Evolutionary conservation across 2,888 invertebrate species (phyloP), one percentile per base, ranked within the genome.

Genomic region (Stomorhina lunata): DNA sequence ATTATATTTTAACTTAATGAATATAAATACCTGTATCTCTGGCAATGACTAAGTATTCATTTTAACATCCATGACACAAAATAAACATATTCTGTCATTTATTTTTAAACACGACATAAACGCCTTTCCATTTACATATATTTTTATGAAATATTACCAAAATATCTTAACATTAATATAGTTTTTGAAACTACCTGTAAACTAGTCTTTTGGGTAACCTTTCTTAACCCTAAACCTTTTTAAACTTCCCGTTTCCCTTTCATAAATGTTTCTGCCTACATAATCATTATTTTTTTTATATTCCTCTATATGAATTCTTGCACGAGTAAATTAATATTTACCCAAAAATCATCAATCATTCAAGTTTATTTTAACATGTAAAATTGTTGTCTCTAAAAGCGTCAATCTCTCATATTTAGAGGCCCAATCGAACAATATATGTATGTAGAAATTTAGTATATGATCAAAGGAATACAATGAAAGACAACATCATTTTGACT

Each of bases 311-410:
- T 45, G 20, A 43, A 57, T 45, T 34, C 27, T 9, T 12, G 17
- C 17, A 32, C 34, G 34, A 34, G 1, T 29, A 12, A 2, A 37
- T 37, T 12, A 12, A 9, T 43, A 40, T 66, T 34, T 25, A 34
- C 7, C 45, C 20, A 1, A 65, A n/a, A 66, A 45, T 78, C 77
- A 81, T 81, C 77, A 81, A 81, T 81, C 81, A 81, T 68, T 55
- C 32, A 25, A 10, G 25, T 27, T 55, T 40, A 2, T 20, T 48
- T 20, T 48, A 63, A 53, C 43, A 43, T 71, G 57, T 77, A 81
- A 81, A 66, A 45, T 72, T 77, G 69, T 53, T 76, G 65, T 55
- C 32, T 81, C 66, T 72, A 48, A 81, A 72, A 77, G 72, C 68
- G 68, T 73, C 57, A 61, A 81, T 81, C 68, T 78, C 59, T 61